Evolutionary conservation across 2,113 vertebrate genomes (phyloP), one percentile per base, ranked within the genome.

Genomic region (Hymenochirus boettgeri): DNA sequence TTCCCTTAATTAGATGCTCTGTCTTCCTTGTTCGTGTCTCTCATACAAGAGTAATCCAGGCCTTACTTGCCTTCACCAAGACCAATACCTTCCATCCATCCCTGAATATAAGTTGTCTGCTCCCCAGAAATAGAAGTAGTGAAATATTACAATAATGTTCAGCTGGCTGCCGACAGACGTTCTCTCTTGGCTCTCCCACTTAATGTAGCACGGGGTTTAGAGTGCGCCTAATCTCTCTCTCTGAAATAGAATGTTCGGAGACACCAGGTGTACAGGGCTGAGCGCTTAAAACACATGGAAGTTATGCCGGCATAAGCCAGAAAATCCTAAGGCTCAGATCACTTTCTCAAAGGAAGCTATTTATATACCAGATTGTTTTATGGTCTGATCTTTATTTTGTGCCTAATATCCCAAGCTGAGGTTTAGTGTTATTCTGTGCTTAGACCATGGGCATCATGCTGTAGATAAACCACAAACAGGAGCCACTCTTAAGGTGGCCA

Each of bases 311-410:
- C 19, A 33, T 19, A 17, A 58, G 55, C 55, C 55, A 52, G 42
- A 66, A 57, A 58, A 58, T 57, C 31, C 19, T 19, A 12, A 22
- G 31, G 18, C 24, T 9, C 2, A 39, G 33, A 66, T 66, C 55
- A 66, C 21, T 58, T 66, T 66, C 57, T 31, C 39, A 52, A 58
- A 59, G 55, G 31, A 22, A 33, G 25, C 45, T 59, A 66, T 66
- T 59, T 42, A 66, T 66, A 66, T 35, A 23, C 7, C 17, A 18
- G 55, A 66, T 66, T 66, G 64, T 66, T 55, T 58, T 39, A 45
- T 11, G 9, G 9, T 31, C 15, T 21, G 31, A 12, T 57, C 19
- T 35, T n/a, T n/a, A n/a, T n/a, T n/a, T n/a, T n/a, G n/a, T n/a
- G n/a, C n/a, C n/a, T n/a, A n/a, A n/a, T n/a, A n/a, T n/a, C n/a